phyloP scores from a whole-genome alignment of 30 jellyfish, hydroid and myxozoan species.

The Chrysaora quinquecirrha region DNA sequence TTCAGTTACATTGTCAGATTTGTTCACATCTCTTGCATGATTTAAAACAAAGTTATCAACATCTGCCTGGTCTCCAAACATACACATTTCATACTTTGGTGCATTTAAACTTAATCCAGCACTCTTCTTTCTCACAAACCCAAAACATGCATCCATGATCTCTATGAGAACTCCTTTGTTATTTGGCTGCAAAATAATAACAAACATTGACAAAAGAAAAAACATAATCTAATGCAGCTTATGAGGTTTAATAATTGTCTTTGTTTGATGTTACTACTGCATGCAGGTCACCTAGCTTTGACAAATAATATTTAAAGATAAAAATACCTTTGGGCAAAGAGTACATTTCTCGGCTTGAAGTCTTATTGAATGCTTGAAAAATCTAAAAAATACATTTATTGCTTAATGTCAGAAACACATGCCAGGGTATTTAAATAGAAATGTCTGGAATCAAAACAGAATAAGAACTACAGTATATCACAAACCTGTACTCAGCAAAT shows the following conservation, averaged over 20 bases:
- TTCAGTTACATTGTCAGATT: slow-evolving; percentile 8
- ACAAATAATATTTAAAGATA: neutral
- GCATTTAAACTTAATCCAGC: slow-evolving; percentile 1
- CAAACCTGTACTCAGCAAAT: slow-evolving; percentile 40
- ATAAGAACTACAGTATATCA: neutral
- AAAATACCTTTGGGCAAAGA: slow-evolving; percentile 13
- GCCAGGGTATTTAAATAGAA: neutral
- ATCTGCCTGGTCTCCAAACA: slow-evolving; percentile 26
- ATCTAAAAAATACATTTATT: neutral
- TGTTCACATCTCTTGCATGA: neutral
- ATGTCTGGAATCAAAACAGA: neutral
- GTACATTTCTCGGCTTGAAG: slow-evolving; percentile 1
- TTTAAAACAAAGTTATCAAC: slow-evolving; percentile 7
- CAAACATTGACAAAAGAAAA: too few relatives aligned
- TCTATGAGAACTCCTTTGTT: slow-evolving; percentile 12
- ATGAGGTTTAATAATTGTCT: neutral
- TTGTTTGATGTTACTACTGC: neutral
- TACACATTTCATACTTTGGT: neutral
- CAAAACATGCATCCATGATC: slow-evolving; percentile 30
- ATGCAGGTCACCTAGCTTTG: neutral
- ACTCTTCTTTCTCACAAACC: slow-evolving; percentile 13
- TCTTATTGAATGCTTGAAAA: slow-evolving; percentile 21
- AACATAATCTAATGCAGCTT: neutral
- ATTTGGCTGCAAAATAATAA: neutral
- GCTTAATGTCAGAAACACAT: neutral